These are phyloP conservation scores for Bembecia ichneumoniformis DNA, from an alignment of 2,888 invertebrate species.

Conservation along the genomic window DNA sequence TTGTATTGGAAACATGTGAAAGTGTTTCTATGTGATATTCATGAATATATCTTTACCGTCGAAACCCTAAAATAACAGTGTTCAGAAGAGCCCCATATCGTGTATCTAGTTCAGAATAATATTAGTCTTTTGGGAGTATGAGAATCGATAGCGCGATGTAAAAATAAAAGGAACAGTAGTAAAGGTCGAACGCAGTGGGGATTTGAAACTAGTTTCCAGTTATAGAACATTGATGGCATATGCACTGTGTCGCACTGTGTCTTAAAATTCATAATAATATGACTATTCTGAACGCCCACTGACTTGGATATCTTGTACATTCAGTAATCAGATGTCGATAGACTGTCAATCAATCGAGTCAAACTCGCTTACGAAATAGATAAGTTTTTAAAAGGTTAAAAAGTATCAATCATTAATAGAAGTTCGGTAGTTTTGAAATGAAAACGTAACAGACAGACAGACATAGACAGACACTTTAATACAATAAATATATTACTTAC, in stretches of 20 bases:
- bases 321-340: too few species aligned
- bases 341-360: too few species aligned
- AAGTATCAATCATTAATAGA: too few species aligned
- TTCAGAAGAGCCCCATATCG: not conserved
- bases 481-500: too few species aligned
- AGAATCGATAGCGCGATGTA: constrained; percentile 11
- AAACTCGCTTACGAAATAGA: too few species aligned
- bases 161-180: constrained; percentile 24
- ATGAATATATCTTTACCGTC: not conserved
- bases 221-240: not conserved
- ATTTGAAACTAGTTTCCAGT: not conserved
- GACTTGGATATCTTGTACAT: too few species aligned
- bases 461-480: too few species aligned
- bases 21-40: too few species aligned
- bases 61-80: not conserved
- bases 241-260: not conserved
- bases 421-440: too few species aligned
- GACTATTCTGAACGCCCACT: too few species aligned
- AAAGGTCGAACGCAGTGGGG: constrained; percentile 15
- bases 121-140: not conserved
- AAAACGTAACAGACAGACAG: too few species aligned
- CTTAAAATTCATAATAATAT: not conserved
- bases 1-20: too few species aligned
- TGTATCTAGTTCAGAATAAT: not conserved
- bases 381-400: not conserved